phyloP scores from a whole-genome alignment of 1,140 invertebrate genomes.

The Calliopsis andreniformis region DNA sequence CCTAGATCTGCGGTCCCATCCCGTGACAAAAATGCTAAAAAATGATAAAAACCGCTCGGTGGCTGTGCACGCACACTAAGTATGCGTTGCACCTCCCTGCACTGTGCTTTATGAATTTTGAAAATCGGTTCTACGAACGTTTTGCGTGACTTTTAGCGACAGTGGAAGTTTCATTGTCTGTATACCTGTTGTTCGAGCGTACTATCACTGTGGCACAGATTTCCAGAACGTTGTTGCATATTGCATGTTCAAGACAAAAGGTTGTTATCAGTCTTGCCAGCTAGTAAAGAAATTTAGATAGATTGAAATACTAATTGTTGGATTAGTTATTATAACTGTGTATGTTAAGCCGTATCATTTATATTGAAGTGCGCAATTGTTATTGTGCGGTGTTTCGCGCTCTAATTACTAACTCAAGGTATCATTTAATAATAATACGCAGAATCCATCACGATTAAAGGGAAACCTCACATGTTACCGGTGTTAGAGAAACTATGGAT shows the following conservation, averaged over 20 bases:
- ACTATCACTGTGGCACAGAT: no score
- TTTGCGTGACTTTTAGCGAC: no score
- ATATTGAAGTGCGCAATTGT: background rate
- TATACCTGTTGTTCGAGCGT: no score
- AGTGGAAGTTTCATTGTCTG: no score
- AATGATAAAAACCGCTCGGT: conserved; percentile 22
- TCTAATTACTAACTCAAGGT: background rate
- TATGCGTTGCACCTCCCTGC: background rate
- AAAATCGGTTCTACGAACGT: background rate
- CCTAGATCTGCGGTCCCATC: conserved; percentile 4
- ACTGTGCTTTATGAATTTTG: background rate
- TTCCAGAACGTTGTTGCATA: no score
- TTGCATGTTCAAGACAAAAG: no score
- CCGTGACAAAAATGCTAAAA: conserved; percentile 36
- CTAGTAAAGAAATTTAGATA: no score
- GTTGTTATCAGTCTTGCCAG: no score
- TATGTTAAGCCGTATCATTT: background rate
- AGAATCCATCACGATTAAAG: background rate
- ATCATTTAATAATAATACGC: background rate
- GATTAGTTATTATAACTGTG: background rate
- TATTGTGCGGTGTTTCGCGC: background rate
- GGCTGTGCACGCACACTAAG: background rate
- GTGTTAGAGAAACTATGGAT: no score
- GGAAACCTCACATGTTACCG: no score
- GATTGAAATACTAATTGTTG: background rate